phyloP scores from a whole-genome alignment of 2,888 invertebrate species.

The Pheosia tremula region DNA sequence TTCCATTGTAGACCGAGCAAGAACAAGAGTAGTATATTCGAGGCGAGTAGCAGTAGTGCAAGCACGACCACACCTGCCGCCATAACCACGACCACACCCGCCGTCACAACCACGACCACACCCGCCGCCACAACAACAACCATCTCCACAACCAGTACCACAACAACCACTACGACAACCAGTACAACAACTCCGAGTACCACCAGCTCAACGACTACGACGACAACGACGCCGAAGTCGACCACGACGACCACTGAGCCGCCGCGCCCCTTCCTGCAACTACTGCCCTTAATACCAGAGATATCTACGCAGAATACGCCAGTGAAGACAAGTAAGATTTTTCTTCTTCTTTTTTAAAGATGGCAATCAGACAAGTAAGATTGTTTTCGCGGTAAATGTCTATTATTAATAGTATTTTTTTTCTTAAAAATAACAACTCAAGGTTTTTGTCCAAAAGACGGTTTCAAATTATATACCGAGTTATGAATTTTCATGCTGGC shows the following conservation, averaged over 20 bases:
- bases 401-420: background rate
- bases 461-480: no score
- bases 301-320: slow-evolving; percentile 50
- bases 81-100: slow-evolving; percentile 56
- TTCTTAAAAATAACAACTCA: no score
- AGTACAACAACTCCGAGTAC: slow-evolving; percentile 73
- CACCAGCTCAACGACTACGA: slow-evolving; percentile 65
- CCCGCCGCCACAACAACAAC: slow-evolving; percentile 64
- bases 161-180: slow-evolving; percentile 59
- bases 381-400: background rate
- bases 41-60: slow-evolving; percentile 60
- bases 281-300: slow-evolving; percentile 68
- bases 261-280: slow-evolving; percentile 70
- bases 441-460: no score
- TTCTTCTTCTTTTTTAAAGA: no score
- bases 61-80: slow-evolving; percentile 62
- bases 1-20: slow-evolving; percentile 61
- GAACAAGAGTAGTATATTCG: slow-evolving; percentile 56
- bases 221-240: slow-evolving; percentile 54
- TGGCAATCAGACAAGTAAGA: slow-evolving; percentile 54
- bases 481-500: no score
- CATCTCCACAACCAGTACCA: slow-evolving; percentile 60
- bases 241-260: slow-evolving; percentile 52
- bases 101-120: slow-evolving; percentile 62
- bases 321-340: slow-evolving; percentile 57